Base-by-base conservation (phyloP, 2,113 vertebrate species). In the Scatophagus argus region DNA sequence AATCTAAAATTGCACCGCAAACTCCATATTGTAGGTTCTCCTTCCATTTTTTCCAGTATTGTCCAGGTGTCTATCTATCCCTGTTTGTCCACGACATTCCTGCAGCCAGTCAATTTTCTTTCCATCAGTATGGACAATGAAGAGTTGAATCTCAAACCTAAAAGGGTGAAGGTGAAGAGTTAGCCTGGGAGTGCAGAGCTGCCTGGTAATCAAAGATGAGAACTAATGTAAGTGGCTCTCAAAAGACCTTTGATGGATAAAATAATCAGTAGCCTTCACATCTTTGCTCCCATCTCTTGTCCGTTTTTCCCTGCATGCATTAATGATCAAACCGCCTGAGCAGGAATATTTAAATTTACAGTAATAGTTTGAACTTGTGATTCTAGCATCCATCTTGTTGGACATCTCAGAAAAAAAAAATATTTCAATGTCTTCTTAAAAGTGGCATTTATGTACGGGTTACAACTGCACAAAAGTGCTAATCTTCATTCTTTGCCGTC, bases 191-290 rank as follows among this genome's bases (percentile, higher is more conserved):
- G 68, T 61, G 9, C 8, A 31, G 6, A 63, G 55, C 41, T 51
- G 23, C 14, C 58, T 56, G 4, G 17, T 58, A 49, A 79, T 76
- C 74, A 79, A 14, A 74, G 56, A 84, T 77, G 74, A 77, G 72
- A 60, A 74, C 27, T 49, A 21, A 81, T 64, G 43, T 19, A 36
- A 81, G 51, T 52, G 75, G 66, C 46, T 72, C 56, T 75, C 36
- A 41, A 38, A 74, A 56, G 61, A 60, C 27, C 59, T 29, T 39
- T 41, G 62, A 54, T n/a, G 38, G 59, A 21, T 67, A 5, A 62
- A 74, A 64, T 41, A 31, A 58, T 60, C 14, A 32, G 21, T 12
- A 4, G 38, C 52, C 67, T 68, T 44, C 38, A 25, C 59, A 55
- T 75, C 43, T 52, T 31, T 49, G 25, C 39, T 36, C 11, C 23